Evolutionary conservation across 30 jellyfish, hydroid and myxozoan genomes (phyloP).

Genomic region (Euphysa ruthae): DNA sequence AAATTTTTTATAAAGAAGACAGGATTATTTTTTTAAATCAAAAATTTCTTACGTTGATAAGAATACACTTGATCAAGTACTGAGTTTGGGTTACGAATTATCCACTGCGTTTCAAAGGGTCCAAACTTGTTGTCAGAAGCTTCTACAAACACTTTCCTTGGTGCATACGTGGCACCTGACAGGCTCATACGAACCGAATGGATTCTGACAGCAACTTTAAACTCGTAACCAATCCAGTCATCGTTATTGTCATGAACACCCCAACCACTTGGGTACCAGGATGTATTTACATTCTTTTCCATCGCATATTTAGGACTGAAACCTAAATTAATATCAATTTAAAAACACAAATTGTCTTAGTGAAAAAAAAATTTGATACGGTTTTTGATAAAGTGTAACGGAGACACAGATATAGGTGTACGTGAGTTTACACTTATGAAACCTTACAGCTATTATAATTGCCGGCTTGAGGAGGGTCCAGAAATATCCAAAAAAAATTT

Average conservation of each 20-base stretch:
- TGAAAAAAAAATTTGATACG: too few species aligned
- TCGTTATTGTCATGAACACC: constrained; percentile 61
- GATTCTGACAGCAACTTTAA: constrained; percentile 75
- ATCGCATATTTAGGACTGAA: constrained; percentile 71
- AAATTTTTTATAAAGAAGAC: too few species aligned
- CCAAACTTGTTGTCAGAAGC: constrained; percentile 74
- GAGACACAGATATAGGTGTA: too few species aligned
- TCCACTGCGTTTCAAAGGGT: constrained; percentile 79
- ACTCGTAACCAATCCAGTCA: constrained; percentile 91
- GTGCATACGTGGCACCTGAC: constrained; percentile 72
- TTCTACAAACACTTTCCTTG: constrained; percentile 66
- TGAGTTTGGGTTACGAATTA: constrained; percentile 64
- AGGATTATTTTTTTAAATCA: too few species aligned
- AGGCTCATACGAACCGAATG: constrained; percentile 54
- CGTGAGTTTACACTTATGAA: too few species aligned
- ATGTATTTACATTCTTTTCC: constrained; percentile 51
- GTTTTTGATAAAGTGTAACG: too few species aligned
- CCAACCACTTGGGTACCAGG: constrained; percentile 98
- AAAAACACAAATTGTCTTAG: background rate
- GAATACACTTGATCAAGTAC: constrained; percentile 54
- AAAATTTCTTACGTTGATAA: background rate
- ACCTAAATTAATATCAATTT: constrained; percentile 26
- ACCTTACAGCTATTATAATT: too few species aligned
- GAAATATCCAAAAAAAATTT: too few species aligned
- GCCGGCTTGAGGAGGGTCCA: too few species aligned